Evolutionary conservation across 1,140 invertebrate species (phyloP), one percentile per base, ranked within the genome.

Genomic region (Scaptomyza hsui): DNA sequence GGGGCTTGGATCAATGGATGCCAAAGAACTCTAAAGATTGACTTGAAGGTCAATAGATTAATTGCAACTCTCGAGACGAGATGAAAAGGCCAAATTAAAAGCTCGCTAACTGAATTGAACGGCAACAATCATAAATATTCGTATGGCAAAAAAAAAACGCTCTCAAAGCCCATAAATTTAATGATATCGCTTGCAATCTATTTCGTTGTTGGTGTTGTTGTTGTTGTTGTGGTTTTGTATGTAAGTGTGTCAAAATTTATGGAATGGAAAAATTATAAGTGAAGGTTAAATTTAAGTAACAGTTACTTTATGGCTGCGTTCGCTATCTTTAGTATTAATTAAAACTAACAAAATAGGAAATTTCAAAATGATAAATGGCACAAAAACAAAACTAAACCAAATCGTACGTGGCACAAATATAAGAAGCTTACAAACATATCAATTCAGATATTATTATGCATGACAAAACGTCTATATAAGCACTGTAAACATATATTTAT

Each of bases 271-370:
- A 80, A 80, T 81, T 63, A 61, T 47, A 70, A 67, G 5, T 61
- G 77, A 85, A 85, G 77, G 81, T 55, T 77, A 18, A 52, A 71
- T 47, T 77, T 73, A 74, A 77, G 68, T 76, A 81, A 75, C 52
- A 67, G 61, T 65, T 65, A 57, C 29, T 53, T 62, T 74, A 70
- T 71, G 62, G 69, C 45, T 16, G 42, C 81, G 77, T 29, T 29
- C 9, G 26, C 80, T 85, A 85, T 80, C 80, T 85, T 76, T 74
- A 81, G 81, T 86, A 74, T 85, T 85, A 85, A 85, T 85, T 85
- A 85, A 85, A 85, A 85, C 39, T 51, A 53, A 75, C 80, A 61
- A 86, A 85, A 86, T 68, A 67, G 80, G 80, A 75, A 85, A 85
- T 81, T 77, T 68, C 81, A 86, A 85, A 85, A 86, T 85, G 81